phyloP scores from a whole-genome alignment of 2,113 vertebrate genomes.

The Hyperoodon ampullatus region DNA sequence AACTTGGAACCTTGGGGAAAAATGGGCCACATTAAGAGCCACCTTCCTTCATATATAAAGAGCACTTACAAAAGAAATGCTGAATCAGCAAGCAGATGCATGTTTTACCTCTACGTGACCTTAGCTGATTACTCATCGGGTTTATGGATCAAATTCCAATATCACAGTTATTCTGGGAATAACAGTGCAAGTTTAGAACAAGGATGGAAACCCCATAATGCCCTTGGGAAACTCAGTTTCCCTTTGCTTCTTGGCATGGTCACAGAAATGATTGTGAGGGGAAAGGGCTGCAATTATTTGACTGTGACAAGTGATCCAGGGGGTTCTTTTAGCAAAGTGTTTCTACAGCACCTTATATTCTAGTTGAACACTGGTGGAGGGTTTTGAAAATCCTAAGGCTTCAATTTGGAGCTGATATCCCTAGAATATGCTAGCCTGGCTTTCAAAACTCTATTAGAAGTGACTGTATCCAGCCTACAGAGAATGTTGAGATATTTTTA shows the following conservation, averaged over 20 bases:
- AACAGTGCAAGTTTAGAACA: not conserved
- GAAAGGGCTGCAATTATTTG: not conserved
- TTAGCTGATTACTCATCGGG: not conserved
- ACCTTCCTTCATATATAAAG: constrained; percentile 23
- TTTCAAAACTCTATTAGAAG: not conserved
- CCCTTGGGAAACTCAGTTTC: constrained; percentile 47
- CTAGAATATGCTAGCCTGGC: not conserved
- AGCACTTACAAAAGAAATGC: not conserved
- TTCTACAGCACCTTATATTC: not conserved
- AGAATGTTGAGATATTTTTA: not conserved
- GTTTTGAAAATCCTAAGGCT: not conserved
- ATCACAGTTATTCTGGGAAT: constrained; percentile 56
- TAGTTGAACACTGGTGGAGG: not conserved
- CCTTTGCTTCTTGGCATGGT: constrained; percentile 30
- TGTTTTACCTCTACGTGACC: constrained; percentile 18
- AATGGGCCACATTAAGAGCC: not conserved
- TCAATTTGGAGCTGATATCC: not conserved
- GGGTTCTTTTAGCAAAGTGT: not conserved
- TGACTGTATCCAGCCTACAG: not conserved
- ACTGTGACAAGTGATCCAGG: not conserved
- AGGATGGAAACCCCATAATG: not conserved
- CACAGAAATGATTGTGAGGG: not conserved
- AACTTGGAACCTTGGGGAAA: constrained; percentile 11
- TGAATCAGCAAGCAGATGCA: not conserved
- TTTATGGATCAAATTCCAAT: constrained; percentile 33